Evolutionary conservation across 1,140 invertebrate genomes (phyloP).

Genomic region (Scaptodrosophila lebanonensis): DNA sequence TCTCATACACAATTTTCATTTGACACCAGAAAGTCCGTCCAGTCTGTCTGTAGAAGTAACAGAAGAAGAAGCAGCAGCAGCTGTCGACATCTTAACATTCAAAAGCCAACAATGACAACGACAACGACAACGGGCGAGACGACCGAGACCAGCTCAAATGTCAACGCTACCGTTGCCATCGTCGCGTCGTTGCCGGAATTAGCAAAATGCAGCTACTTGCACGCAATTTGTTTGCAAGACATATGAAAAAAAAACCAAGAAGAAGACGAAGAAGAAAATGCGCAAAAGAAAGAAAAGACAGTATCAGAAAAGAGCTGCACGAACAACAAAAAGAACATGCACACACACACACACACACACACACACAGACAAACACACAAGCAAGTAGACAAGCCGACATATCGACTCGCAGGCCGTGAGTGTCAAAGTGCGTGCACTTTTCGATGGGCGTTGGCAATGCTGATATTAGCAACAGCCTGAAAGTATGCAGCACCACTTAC

Average conservation of each 20-base stretch:
- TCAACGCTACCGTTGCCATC: constrained; percentile 28
- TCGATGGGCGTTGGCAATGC: constrained; percentile 46
- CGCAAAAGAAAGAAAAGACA: constrained; percentile 4
- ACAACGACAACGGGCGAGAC: constrained; percentile 8
- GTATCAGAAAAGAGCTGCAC: no score
- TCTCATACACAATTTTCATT: constrained; percentile 51
- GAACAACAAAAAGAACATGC: neutral
- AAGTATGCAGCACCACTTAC: constrained; percentile 43
- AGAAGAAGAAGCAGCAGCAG: constrained; percentile 23
- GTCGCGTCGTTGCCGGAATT: constrained; percentile 48
- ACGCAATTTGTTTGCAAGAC: constrained; percentile 45
- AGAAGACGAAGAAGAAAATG: neutral
- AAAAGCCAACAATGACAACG: constrained; percentile 68
- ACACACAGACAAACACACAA: neutral
- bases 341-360: neutral
- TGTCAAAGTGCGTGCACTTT: constrained; percentile 27
- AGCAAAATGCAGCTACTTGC: constrained; percentile 69
- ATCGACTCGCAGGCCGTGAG: constrained; percentile 5
- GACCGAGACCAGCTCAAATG: constrained; percentile 43
- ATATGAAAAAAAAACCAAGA: constrained; percentile 2
- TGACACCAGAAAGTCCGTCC: constrained; percentile 55
- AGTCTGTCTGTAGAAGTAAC: constrained; percentile 9
- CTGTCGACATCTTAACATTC: constrained; percentile 70
- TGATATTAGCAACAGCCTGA: constrained; percentile 41
- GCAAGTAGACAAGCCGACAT: no score